Evolutionary conservation across 1,140 invertebrate genomes (phyloP).

Genomic region (Calephelis virginiensis): DNA sequence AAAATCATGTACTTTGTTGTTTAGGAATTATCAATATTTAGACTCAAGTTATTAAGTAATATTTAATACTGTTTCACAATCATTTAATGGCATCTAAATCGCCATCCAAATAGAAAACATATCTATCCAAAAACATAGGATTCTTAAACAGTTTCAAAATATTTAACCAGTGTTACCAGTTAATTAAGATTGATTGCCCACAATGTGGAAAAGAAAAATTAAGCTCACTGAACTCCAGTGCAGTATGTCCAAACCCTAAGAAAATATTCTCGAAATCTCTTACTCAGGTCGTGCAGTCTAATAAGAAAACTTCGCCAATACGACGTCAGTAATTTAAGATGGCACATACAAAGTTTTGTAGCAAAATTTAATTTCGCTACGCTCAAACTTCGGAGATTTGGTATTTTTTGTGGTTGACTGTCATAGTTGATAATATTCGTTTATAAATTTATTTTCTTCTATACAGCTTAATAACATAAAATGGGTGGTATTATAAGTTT

Average conservation of each 20-base stretch:
- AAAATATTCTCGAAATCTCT: background rate
- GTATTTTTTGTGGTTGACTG: slow-evolving; percentile 14
- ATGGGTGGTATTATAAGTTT: too few species aligned
- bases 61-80: too few species aligned
- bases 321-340: slow-evolving; percentile 58
- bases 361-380: slow-evolving; percentile 58
- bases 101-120: too few species aligned
- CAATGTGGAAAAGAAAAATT: background rate
- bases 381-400: slow-evolving; percentile 28
- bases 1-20: too few species aligned
- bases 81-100: too few species aligned
- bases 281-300: slow-evolving; percentile 30
- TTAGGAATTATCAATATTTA: too few species aligned
- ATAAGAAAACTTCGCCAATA: slow-evolving; percentile 53
- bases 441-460: background rate
- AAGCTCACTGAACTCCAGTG: background rate
- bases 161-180: too few species aligned
- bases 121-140: too few species aligned
- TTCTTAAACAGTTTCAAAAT: too few species aligned
- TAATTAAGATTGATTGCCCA: too few species aligned
- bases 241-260: background rate
- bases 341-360: slow-evolving; percentile 53
- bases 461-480: background rate
- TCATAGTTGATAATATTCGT: background rate
- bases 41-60: too few species aligned